Evolutionary conservation across 2,797 vertebrate genomes (phyloP).

Genomic region (Pseudocheirus occidentalis): DNA sequence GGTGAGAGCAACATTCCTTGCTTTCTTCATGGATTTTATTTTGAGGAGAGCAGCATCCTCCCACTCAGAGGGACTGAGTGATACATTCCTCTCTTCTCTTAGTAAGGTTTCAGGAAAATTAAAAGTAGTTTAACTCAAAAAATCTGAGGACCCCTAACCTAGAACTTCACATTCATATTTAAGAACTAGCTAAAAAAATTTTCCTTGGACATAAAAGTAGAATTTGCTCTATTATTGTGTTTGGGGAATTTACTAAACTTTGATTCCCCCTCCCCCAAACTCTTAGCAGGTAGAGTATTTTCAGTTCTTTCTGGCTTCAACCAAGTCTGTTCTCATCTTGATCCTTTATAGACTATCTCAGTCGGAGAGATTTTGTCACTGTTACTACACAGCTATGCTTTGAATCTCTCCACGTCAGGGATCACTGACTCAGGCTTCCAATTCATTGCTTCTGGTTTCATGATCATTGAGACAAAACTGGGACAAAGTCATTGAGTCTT

Average conservation of each 20-base stretch:
- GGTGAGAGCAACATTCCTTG: background rate
- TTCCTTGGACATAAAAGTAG: background rate
- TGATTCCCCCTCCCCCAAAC: background rate
- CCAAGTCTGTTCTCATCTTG: background rate
- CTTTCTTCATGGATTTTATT: background rate
- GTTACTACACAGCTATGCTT: background rate
- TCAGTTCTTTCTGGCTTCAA: conserved; percentile 41
- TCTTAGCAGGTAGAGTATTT: background rate
- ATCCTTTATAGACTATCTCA: background rate
- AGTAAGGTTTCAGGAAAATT: conserved; percentile 5
- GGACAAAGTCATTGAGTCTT: conserved; percentile 18
- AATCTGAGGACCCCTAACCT: background rate
- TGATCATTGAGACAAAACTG: conserved; percentile 31
- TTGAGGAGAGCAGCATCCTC: background rate
- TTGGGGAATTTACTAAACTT: background rate
- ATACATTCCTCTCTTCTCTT: too few species aligned
- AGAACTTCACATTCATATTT: background rate
- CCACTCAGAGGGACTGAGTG: too few species aligned
- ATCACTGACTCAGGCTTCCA: conserved; percentile 1
- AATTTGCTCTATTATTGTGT: background rate
- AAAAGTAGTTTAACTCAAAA: background rate
- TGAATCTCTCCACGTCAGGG: conserved; percentile 28
- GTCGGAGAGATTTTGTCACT: background rate
- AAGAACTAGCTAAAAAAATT: background rate
- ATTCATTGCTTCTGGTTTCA: conserved; percentile 50